These are phyloP conservation scores for Pheosia gnoma DNA, from an alignment of 2,888 invertebrate genomes.

Conservation along the genomic window DNA sequence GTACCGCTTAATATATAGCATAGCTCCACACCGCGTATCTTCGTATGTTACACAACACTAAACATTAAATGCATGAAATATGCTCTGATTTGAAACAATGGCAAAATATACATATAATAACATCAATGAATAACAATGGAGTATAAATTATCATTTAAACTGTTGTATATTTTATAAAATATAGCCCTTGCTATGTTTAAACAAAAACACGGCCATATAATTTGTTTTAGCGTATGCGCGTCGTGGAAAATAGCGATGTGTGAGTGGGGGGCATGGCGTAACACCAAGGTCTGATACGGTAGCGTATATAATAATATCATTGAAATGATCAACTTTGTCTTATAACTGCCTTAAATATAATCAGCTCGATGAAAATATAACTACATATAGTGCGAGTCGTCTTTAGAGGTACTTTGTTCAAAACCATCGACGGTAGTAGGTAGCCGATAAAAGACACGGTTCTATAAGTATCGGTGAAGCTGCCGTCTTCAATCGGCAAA, in stretches of 20 bases:
- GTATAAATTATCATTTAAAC: slow-evolving; percentile 84
- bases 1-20: slow-evolving; percentile 4
- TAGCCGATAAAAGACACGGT: no score
- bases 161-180: slow-evolving; percentile 84
- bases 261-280: neutral
- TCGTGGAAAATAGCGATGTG: slow-evolving; percentile 12
- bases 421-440: no score
- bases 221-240: slow-evolving; percentile 62
- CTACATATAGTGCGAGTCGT: no score
- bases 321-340: no score
- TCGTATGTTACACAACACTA: slow-evolving; percentile 55
- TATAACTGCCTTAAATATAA: no score
- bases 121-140: slow-evolving; percentile 84
- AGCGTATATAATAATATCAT: neutral
- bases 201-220: slow-evolving; percentile 56
- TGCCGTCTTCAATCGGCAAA: no score
- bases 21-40: slow-evolving; percentile 31
- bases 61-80: slow-evolving; percentile 84
- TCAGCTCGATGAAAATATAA: no score
- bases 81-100: slow-evolving; percentile 85
- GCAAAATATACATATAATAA: slow-evolving; percentile 84
- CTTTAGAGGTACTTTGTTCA: no score
- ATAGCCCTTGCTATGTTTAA: slow-evolving; percentile 73
- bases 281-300: neutral
- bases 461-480: no score